These are phyloP conservation scores for Pentalonia nigronervosa DNA, from an alignment of 1,140 invertebrate genomes.

Conservation along the genomic window DNA sequence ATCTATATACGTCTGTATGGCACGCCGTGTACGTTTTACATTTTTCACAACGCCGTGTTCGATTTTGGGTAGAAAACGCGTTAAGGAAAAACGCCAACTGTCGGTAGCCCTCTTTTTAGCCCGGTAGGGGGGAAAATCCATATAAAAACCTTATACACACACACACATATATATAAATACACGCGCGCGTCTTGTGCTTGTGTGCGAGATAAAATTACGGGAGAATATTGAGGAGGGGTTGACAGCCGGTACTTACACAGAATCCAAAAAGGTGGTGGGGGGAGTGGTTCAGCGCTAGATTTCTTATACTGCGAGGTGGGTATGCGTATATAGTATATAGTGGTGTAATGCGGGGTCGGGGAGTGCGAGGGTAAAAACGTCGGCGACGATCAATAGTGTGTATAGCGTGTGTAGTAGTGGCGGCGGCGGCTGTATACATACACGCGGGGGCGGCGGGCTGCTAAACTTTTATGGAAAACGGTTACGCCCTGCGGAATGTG, in stretches of 20 bases:
- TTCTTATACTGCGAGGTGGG: not conserved
- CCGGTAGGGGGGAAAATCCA: not conserved
- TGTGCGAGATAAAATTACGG: not conserved
- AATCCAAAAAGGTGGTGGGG: not conserved
- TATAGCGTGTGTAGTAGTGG: not conserved
- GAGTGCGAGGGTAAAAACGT: not conserved
- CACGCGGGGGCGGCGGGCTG: not conserved
- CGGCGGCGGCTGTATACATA: not conserved
- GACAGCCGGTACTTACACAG: slow-evolving; percentile 14
- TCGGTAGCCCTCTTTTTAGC: not conserved
- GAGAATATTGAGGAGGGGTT: not conserved
- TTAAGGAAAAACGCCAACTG: not conserved
- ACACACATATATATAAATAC: not conserved
- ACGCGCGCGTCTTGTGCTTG: not conserved
- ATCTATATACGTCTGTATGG: no score
- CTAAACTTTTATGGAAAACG: slow-evolving; percentile 56
- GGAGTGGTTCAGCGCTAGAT: no score
- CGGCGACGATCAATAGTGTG: slow-evolving; percentile 45
- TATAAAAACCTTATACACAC: not conserved
- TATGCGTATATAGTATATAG: not conserved
- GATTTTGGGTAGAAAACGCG: not conserved
- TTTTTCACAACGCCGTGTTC: not conserved
- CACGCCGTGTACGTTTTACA: not conserved
- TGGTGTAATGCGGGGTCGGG: not conserved
- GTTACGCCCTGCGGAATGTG: slow-evolving; percentile 55